Conservation (phyloP, 2,888 invertebrate species). For the Tiliacea aurago region DNA sequence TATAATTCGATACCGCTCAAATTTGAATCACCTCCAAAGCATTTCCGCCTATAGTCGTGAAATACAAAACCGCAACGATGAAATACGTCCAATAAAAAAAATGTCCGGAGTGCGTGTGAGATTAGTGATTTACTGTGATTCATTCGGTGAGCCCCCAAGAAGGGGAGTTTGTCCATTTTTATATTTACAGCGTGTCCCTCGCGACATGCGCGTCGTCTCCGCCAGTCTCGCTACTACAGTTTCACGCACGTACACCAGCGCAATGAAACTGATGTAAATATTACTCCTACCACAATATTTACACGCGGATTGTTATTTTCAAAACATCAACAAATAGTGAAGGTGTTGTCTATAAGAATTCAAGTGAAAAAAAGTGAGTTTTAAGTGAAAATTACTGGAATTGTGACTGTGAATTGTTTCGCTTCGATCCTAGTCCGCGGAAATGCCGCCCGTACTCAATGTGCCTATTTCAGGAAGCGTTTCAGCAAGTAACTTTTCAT, state of each 20-base stretch:
- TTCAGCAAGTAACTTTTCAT: conserved; percentile 89
- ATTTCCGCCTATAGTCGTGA: conserved; percentile 59
- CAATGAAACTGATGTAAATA: conserved; percentile 88
- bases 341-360: conserved; percentile 74
- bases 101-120: conserved; percentile 74
- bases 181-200: conserved; percentile 89
- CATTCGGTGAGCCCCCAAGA: conserved; percentile 87
- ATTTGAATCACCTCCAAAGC: conserved; percentile 75
- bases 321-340: conserved; percentile 75
- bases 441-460: conserved; percentile 85
- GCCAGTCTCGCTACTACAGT: conserved; percentile 89
- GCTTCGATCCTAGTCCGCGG: conserved; percentile 87
- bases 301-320: conserved; percentile 84
- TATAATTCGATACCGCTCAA: conserved; percentile 80
- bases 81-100: conserved; percentile 75
- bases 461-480: conserved; percentile 88
- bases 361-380: conserved; percentile 74
- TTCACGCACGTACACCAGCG: conserved; percentile 89
- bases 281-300: conserved; percentile 87
- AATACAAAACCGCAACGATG: conserved; percentile 65
- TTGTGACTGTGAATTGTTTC: conserved; percentile 81
- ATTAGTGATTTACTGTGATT: conserved; percentile 86
- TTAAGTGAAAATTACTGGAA: conserved; percentile 79
- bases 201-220: conserved; percentile 89
- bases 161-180: conserved; percentile 90